These are phyloP conservation scores for Drosophila testacea DNA, from an alignment of 2,888 invertebrate species.

Conservation along the genomic window DNA sequence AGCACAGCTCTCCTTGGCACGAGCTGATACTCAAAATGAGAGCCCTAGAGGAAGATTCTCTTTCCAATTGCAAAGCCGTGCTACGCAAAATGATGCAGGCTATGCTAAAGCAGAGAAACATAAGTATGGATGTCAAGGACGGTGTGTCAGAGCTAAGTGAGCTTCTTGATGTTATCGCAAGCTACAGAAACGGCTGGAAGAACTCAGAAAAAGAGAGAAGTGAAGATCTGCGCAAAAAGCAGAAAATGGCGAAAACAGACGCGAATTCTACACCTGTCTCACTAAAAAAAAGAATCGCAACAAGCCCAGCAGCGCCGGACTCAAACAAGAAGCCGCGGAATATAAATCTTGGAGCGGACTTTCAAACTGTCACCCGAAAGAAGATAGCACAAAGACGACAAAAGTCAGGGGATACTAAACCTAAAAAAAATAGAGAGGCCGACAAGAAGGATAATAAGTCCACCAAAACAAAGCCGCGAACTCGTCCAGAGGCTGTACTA, in stretches of 20 bases:
- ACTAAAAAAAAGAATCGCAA: background rate
- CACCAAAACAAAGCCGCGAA: background rate
- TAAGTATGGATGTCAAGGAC: conserved; percentile 7
- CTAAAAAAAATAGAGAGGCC: too few relatives aligned
- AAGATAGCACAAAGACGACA: background rate
- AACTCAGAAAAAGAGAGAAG: background rate
- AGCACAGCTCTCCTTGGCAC: background rate
- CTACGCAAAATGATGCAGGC: background rate
- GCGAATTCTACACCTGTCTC: background rate
- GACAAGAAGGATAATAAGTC: background rate
- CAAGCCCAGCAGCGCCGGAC: background rate
- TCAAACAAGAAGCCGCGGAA: background rate
- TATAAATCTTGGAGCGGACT: background rate
- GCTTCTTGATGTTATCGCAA: background rate
- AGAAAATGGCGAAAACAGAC: background rate
- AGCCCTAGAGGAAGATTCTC: background rate
- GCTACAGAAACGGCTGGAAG: conserved; percentile 2
- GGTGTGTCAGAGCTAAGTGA: conserved; percentile 2
- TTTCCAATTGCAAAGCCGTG: background rate
- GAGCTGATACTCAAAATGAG: conserved; percentile 5
- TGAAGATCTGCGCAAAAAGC: background rate
- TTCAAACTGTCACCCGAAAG: background rate
- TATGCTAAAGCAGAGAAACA: background rate
- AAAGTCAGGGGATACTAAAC: background rate
- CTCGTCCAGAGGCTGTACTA: background rate